A percentile compares a stretch with the other conserved stretches of the same genome.
Conservation (phyloP, 2,797 vertebrate species). For the Enoplosus armatus region DNA sequence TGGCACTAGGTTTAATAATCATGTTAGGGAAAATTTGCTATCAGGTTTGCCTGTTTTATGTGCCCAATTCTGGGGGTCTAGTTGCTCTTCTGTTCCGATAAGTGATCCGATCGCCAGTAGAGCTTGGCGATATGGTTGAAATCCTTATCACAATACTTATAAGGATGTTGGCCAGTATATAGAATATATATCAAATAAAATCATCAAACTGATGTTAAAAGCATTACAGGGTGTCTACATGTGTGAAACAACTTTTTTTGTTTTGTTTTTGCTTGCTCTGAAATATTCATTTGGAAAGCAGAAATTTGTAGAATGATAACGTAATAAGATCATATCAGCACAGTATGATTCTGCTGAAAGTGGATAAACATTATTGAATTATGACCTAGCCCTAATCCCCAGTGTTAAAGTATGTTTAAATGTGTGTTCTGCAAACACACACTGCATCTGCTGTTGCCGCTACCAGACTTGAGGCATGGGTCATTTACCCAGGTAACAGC, state of each 20-base stretch:
- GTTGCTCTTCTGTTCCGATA: background rate
- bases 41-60: background rate
- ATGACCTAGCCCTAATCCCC: background rate
- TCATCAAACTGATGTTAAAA: background rate
- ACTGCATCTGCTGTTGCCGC: constrained; percentile 53
- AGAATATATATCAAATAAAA: background rate
- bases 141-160: background rate
- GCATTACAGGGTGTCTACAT: background rate
- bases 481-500: constrained; percentile 61
- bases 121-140: background rate
- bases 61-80: background rate
- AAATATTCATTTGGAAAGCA: constrained; percentile 7
- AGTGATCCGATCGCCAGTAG: background rate
- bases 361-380: constrained; percentile 4
- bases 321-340: constrained; percentile 1
- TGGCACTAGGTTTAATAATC: constrained; percentile 3
- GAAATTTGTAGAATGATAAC: background rate
- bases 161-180: too few species aligned
- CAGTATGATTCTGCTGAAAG: constrained; percentile 4
- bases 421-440: constrained; percentile 39
- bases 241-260: background rate
- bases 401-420: constrained; percentile 7
- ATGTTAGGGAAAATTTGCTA: background rate
- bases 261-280: background rate
- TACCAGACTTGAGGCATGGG: constrained; percentile 32